Percentiles rank a stretch among this genome's conserved stretches.
Evolutionary conservation across 2,113 vertebrate genomes (phyloP).

Genomic region (Heloderma charlesbogerti): DNA sequence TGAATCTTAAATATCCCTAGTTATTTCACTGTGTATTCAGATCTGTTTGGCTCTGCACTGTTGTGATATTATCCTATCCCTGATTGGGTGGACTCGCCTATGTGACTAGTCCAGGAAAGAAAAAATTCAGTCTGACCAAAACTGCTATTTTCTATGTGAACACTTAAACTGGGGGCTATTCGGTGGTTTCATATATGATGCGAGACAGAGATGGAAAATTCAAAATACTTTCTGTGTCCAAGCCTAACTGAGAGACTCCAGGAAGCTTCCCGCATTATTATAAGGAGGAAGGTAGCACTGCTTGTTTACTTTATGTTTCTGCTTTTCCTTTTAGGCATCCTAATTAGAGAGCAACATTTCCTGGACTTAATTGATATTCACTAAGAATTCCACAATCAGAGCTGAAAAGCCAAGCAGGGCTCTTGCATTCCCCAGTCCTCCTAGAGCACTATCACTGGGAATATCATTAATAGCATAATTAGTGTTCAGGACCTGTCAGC

Average conservation of each 20-base stretch:
- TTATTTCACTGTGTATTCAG: neutral
- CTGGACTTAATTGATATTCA: conserved; percentile 40
- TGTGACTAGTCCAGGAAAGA: neutral
- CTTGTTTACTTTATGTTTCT: conserved; percentile 43
- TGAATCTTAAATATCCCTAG: neutral
- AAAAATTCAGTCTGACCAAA: neutral
- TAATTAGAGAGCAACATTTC: conserved; percentile 57
- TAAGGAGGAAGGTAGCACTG: conserved; percentile 2
- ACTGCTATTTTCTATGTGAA: neutral
- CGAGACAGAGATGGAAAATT: neutral
- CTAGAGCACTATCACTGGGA: conserved; percentile 44
- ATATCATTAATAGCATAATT: conserved; percentile 72
- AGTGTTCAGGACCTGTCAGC: conserved; percentile 71
- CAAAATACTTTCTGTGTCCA: neutral
- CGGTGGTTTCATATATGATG: neutral
- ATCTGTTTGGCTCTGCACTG: neutral
- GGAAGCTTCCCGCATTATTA: conserved; percentile 32
- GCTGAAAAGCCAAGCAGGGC: conserved; percentile 40
- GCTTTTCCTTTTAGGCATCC: conserved; percentile 33
- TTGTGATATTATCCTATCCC: neutral
- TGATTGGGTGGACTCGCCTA: neutral
- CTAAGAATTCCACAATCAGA: conserved; percentile 45
- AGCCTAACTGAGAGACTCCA: conserved; percentile 11
- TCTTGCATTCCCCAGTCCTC: conserved; percentile 28
- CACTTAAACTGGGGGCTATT: neutral